Evolutionary conservation across 1,140 invertebrate species (phyloP), one percentile per base, ranked within the genome.

Genomic region (Medauroidea extradentata): DNA sequence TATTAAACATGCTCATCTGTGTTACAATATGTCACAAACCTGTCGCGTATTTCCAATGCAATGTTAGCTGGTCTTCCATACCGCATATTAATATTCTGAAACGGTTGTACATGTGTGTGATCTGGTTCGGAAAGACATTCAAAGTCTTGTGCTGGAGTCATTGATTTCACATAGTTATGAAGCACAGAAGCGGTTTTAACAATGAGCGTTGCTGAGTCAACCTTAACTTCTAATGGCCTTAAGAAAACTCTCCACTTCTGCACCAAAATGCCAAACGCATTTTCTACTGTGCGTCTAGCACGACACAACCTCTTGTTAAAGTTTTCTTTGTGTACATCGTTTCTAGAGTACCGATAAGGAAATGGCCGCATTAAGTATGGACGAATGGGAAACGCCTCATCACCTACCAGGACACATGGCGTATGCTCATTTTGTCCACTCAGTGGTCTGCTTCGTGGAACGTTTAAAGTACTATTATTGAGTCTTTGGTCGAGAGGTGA

Each of bases 261-360:
- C 9, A 67, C 61, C 48, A 76, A 59, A 38, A 74, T 73, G 14
- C 69, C 70, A 62, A 75, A 76, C n/a, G 69, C 65, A 63, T 72
- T 75, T 54, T 76, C 73, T 2, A 72, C 60, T 13, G 68, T 65
- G 27, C 67, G 53, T 44, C 71, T 63, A 43, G 70, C 69, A 53
- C 71, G 63, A 24, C 62, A 66, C 19, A 71, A 51, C 43, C 69
- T 49, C 42, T 68, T 65, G 59, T 72, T 71, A 55, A 68, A 69
- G 34, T 55, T 64, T 50, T 63, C 29, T 38, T 72, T 62, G 52
- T 63, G 46, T 24, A 23, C 13, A 21, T 38, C 16, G 18, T 38
- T 3, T 34, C 9, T n/a, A 8, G 21, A 16, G 29, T 19, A 21
- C n/a, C 13, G 3, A 16, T 53, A 39, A 21, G 63, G 56, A 52